phyloP scores from a whole-genome alignment of 1,140 invertebrate genomes.

The Onthophagus taurus region DNA sequence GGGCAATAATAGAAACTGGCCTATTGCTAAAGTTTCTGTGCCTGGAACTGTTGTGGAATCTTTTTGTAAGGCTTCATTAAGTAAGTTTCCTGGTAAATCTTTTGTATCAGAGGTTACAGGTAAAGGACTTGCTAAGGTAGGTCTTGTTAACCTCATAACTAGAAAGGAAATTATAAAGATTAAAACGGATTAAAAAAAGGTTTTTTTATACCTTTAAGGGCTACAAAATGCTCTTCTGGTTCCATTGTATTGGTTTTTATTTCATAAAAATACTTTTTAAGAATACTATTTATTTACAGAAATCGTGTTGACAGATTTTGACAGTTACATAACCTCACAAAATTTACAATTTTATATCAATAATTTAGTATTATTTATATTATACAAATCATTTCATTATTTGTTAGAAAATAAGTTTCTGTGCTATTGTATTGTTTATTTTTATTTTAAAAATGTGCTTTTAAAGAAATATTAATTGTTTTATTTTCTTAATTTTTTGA shows the following conservation, averaged over 20 bases:
- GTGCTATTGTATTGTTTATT: too few relatives aligned
- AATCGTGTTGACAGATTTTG: too few relatives aligned
- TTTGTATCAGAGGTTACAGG: slow-evolving; percentile 73
- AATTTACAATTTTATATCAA: too few relatives aligned
- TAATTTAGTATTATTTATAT: too few relatives aligned
- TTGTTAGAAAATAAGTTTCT: too few relatives aligned
- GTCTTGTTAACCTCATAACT: slow-evolving; percentile 92
- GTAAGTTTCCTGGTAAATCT: slow-evolving; percentile 71
- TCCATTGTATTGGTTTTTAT: slow-evolving; percentile 14
- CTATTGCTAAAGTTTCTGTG: slow-evolving; percentile 72
- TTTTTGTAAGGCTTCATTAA: slow-evolving; percentile 65
- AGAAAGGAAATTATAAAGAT: slow-evolving; percentile 14
- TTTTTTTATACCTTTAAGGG: slow-evolving; percentile 29
- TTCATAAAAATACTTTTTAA: too few relatives aligned
- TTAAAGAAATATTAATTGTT: too few relatives aligned
- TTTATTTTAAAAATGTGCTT: too few relatives aligned
- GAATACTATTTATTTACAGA: too few relatives aligned
- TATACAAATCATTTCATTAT: too few relatives aligned
- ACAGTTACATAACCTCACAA: too few relatives aligned
- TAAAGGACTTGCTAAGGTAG: slow-evolving; percentile 68
- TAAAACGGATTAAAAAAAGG: not conserved
- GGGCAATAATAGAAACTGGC: slow-evolving; percentile 83
- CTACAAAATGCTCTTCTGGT: slow-evolving; percentile 31
- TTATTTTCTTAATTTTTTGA: too few relatives aligned
- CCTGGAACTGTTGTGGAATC: slow-evolving; percentile 69